Evolutionary conservation across 2,888 invertebrate species (phyloP).

Genomic region (Patella caerulea): DNA sequence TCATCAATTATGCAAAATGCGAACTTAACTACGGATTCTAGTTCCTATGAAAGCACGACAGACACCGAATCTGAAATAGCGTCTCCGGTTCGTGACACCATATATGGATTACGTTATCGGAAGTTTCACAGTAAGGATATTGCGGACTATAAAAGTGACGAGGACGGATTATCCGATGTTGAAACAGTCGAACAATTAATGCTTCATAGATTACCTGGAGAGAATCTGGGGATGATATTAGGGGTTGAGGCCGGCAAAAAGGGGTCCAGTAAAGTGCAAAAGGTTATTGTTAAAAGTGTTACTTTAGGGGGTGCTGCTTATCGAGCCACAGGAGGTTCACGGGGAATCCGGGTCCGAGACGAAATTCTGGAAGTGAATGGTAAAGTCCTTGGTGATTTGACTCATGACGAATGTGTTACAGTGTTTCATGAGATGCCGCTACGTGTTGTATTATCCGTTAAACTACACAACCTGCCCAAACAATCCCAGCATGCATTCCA

Average conservation of each 20-base stretch:
- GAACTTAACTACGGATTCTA: not conserved
- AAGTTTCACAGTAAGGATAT: not conserved
- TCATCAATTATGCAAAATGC: not conserved
- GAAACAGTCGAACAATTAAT: constrained; percentile 76
- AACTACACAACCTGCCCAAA: constrained; percentile 26
- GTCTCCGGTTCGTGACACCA: not conserved
- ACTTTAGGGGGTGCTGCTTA: constrained; percentile 65
- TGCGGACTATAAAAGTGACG: constrained; percentile 2
- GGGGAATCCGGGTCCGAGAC: constrained; percentile 84
- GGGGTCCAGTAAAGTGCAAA: constrained; percentile 83
- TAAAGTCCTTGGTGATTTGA: constrained; percentile 82
- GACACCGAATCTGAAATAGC: constrained; percentile 9
- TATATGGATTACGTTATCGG: constrained; percentile 3
- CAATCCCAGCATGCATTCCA: not conserved
- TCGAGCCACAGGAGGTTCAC: constrained; percentile 53
- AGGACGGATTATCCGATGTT: not conserved
- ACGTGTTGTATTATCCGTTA: constrained; percentile 54
- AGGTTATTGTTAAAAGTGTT: constrained; percentile 79
- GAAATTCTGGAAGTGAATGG: constrained; percentile 90
- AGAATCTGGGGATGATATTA: constrained; percentile 89
- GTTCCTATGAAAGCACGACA: not conserved
- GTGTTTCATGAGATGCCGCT: constrained; percentile 86
- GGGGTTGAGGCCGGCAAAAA: constrained; percentile 93
- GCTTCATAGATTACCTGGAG: constrained; percentile 89
- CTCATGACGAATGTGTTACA: constrained; percentile 89